Percentiles rank a stretch among this genome's conserved stretches.
Evolutionary conservation across 2,888 invertebrate genomes (phyloP).

Genomic region (Microplitis manilae): DNA sequence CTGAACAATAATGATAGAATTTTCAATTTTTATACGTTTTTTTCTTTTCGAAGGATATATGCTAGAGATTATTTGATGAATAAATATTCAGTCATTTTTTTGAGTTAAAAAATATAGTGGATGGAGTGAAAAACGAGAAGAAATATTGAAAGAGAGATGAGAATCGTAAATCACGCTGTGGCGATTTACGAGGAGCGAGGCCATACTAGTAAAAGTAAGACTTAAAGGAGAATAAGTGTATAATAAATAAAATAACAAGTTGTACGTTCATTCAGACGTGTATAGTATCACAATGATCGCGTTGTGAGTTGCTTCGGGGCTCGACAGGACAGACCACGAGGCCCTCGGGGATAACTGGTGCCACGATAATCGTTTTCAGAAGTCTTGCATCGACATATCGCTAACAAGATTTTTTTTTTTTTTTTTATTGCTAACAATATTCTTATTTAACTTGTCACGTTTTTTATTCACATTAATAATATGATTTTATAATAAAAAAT

Average conservation of each 20-base stretch:
- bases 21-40: neutral
- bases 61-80: too few relatives aligned
- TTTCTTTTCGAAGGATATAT: too few relatives aligned
- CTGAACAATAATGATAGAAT: neutral
- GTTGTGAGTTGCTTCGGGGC: neutral
- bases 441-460: too few relatives aligned
- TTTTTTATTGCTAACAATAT: neutral
- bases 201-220: constrained; percentile 19
- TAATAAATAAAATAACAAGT: neutral
- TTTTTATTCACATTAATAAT: too few relatives aligned
- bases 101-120: neutral
- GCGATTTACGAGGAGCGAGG: constrained; percentile 44
- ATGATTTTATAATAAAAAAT: too few relatives aligned
- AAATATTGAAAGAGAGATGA: constrained; percentile 19
- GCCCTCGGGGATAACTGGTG: constrained; percentile 18
- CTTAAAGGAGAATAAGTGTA: constrained; percentile 4
- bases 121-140: neutral
- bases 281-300: neutral
- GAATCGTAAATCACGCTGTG: constrained; percentile 41
- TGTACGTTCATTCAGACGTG: neutral
- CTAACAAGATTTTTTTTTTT: neutral
- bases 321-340: neutral
- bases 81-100: neutral
- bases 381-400: constrained; percentile 2
- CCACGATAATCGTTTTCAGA: constrained; percentile 5